Percentiles rank a stretch among this genome's conserved stretches.
phyloP scores from a whole-genome alignment of 1,140 invertebrate genomes.

The Rhagoletis pomonella region DNA sequence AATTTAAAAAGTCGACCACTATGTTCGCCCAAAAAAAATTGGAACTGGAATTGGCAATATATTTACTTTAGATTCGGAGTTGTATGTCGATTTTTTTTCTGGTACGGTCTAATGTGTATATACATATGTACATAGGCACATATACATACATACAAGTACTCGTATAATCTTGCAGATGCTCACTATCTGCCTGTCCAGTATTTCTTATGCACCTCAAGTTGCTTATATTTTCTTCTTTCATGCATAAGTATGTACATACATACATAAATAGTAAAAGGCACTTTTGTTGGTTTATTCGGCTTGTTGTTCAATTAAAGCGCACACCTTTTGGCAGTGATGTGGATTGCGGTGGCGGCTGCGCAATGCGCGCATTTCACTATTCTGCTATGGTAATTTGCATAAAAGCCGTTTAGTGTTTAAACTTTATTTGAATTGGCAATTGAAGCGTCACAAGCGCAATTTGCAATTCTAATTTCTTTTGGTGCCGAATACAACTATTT shows the following conservation, averaged over 20 bases:
- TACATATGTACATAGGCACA: no score
- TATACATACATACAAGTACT: neutral
- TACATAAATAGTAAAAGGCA: no score
- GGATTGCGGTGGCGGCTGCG: neutral
- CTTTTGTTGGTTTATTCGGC: neutral
- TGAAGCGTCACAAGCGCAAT: constrained; percentile 35
- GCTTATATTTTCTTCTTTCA: neutral
- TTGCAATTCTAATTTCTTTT: constrained; percentile 45
- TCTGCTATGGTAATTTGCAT: constrained; percentile 35
- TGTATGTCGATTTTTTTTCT: no score
- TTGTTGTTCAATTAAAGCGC: constrained; percentile 53
- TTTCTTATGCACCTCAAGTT: neutral
- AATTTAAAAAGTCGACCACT: no score
- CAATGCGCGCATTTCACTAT: neutral
- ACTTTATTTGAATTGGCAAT: constrained; percentile 52
- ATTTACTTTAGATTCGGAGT: no score
- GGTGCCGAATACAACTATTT: constrained; percentile 32
- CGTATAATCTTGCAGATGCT: neutral
- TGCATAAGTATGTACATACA: no score
- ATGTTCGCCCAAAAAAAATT: no score
- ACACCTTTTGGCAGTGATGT: neutral
- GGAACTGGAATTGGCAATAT: no score
- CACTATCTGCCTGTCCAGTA: neutral
- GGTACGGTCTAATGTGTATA: no score
- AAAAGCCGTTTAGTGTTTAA: constrained; percentile 55